phyloP scores from a whole-genome alignment of 2,113 vertebrate species.

The Romanogobio albipinnatus region DNA sequence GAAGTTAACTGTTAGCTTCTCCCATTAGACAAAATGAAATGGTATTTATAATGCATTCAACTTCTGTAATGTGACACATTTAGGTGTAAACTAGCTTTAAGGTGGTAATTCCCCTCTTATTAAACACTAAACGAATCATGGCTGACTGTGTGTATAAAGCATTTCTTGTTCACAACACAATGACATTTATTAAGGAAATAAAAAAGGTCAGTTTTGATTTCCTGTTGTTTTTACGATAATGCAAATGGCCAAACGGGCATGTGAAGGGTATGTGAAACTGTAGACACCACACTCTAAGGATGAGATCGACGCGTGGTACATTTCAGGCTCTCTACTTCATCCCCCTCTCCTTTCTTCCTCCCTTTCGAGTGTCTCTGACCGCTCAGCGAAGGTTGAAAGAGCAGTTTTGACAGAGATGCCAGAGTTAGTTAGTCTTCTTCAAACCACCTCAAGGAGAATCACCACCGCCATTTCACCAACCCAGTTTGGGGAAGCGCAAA shows the following conservation, averaged over 20 bases:
- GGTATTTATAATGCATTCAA: background rate
- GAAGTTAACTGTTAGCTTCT: background rate
- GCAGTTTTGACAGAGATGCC: conserved; percentile 43
- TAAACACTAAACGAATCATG: background rate
- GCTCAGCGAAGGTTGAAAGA: background rate
- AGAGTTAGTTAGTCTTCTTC: conserved; percentile 18
- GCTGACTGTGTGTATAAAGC: background rate
- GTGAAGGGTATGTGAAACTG: conserved; percentile 20
- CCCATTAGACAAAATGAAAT: background rate
- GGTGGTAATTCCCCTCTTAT: background rate
- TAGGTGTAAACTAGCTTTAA: background rate
- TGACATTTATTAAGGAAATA: background rate
- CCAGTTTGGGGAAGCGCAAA: background rate
- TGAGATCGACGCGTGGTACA: background rate
- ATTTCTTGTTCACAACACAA: background rate
- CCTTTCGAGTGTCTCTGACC: conserved; percentile 16
- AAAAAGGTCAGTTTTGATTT: background rate
- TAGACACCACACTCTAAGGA: conserved; percentile 20
- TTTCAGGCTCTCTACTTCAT: conserved; percentile 25
- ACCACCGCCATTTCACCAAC: conserved; percentile 1
- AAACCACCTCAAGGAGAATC: background rate
- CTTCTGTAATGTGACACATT: background rate
- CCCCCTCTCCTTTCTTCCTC: background rate
- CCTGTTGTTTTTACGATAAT: background rate
- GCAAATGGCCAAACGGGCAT: background rate